Evolutionary conservation across 1,140 invertebrate species (phyloP).

Genomic region (Artemia franciscana): DNA sequence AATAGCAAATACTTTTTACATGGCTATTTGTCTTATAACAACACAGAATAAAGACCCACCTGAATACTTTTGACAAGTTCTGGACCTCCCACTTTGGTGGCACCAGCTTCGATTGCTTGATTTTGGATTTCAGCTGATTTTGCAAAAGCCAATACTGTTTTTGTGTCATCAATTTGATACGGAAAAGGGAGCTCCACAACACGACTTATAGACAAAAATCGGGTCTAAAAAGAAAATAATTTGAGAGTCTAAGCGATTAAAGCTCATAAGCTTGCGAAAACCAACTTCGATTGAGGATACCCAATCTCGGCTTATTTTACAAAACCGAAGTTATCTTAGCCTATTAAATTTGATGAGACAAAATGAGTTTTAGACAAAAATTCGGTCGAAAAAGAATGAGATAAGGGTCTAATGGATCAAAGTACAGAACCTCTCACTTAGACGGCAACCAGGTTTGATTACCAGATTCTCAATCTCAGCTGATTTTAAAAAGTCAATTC

Average conservation of each 20-base stretch:
- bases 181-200: background rate
- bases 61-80: conserved; percentile 48
- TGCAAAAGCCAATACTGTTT: conserved; percentile 33
- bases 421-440: too few species aligned
- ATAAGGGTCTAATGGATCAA: too few species aligned
- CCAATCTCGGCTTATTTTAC: too few species aligned
- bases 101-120: conserved; percentile 36
- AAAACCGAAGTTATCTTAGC: too few species aligned
- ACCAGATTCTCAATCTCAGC: too few species aligned
- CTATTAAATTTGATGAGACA: too few species aligned
- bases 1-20: too few species aligned
- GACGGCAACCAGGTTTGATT: too few species aligned
- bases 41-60: conserved; percentile 22
- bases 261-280: background rate
- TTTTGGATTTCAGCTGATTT: conserved; percentile 30
- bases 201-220: background rate
- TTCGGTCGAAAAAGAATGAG: too few species aligned
- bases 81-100: conserved; percentile 33
- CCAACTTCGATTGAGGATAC: background rate
- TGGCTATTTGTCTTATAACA: too few species aligned
- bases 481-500: too few species aligned
- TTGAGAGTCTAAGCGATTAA: background rate
- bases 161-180: background rate
- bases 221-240: background rate
- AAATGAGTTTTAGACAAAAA: too few species aligned